phyloP scores from a whole-genome alignment of 2,888 invertebrate genomes.

The Chaetoderma sp. region DNA sequence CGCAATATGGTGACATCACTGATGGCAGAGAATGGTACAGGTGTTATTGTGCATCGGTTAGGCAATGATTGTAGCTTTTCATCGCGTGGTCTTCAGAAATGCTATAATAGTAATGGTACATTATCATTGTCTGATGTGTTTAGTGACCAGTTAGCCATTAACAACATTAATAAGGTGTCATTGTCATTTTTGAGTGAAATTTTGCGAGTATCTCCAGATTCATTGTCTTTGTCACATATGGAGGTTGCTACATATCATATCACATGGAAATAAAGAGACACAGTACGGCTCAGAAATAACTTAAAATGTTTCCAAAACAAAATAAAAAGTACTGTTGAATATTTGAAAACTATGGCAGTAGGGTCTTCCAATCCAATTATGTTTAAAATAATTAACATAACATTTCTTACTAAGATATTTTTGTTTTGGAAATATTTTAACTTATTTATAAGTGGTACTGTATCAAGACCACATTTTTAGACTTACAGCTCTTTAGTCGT shows the following conservation, averaged over 20 bases:
- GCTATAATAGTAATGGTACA: conserved; percentile 28
- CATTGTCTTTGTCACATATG: conserved; percentile 47
- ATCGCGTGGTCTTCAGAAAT: conserved; percentile 36
- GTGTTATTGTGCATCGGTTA: conserved; percentile 53
- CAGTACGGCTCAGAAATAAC: too few relatives aligned
- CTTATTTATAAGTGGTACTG: too few relatives aligned
- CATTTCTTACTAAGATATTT: too few relatives aligned
- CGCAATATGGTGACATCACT: conserved; percentile 49
- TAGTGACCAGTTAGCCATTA: conserved; percentile 36
- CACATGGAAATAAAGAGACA: too few relatives aligned
- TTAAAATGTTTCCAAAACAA: too few relatives aligned
- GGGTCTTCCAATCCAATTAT: too few relatives aligned
- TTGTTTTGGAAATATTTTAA: too few relatives aligned
- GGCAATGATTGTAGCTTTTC: conserved; percentile 54
- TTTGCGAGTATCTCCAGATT: conserved; percentile 29
- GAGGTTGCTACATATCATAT: conserved; percentile 45
- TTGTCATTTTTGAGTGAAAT: conserved; percentile 44
- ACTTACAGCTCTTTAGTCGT: too few relatives aligned
- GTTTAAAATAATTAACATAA: too few relatives aligned
- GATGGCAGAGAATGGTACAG: conserved; percentile 52
- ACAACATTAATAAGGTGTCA: conserved; percentile 9
- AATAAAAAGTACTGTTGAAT: too few relatives aligned
- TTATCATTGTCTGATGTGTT: conserved; percentile 41
- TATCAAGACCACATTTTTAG: too few relatives aligned
- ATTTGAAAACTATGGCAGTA: too few relatives aligned